phyloP scores from a whole-genome alignment of 2,797 vertebrate species.

The Enteromius afrohamiltoni region DNA sequence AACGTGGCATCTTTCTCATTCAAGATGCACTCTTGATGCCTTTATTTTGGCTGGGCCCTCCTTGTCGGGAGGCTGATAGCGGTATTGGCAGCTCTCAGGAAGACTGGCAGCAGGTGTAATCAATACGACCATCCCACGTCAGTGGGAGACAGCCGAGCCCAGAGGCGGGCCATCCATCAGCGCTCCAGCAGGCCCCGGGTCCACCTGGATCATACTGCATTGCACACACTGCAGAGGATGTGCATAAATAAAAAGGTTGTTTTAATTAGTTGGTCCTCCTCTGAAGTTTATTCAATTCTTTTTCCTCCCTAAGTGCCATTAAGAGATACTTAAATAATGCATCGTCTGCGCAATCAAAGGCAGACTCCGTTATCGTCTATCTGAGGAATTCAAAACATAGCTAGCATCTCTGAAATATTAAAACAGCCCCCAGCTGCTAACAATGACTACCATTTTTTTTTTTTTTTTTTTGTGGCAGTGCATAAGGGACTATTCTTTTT shows the following conservation, averaged over 20 bases:
- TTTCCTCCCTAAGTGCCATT: conserved; percentile 67
- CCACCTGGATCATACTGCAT: conserved; percentile 57
- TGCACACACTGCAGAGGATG: conserved; percentile 39
- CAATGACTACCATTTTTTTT: not conserved
- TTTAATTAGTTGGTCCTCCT: conserved; percentile 69
- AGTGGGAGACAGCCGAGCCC: conserved; percentile 68
- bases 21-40: conserved; percentile 65
- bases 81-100: conserved; percentile 72
- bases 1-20: conserved; percentile 62
- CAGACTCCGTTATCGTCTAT: conserved; percentile 51
- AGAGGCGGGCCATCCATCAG: conserved; percentile 70
- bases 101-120: conserved; percentile 76
- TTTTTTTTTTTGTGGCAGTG: not conserved
- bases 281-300: conserved; percentile 69
- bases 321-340: conserved; percentile 72
- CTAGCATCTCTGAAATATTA: conserved; percentile 61
- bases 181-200: conserved; percentile 51
- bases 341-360: conserved; percentile 62
- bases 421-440: conserved; percentile 27
- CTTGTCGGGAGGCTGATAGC: conserved; percentile 59
- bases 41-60: conserved; percentile 71
- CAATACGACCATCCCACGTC: conserved; percentile 73
- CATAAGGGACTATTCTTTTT: not conserved
- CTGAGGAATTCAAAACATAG: conserved; percentile 59
- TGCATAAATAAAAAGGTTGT: conserved; percentile 73